phyloP scores from a whole-genome alignment of 2,113 vertebrate genomes.

The Himantopus leucocephalus region DNA sequence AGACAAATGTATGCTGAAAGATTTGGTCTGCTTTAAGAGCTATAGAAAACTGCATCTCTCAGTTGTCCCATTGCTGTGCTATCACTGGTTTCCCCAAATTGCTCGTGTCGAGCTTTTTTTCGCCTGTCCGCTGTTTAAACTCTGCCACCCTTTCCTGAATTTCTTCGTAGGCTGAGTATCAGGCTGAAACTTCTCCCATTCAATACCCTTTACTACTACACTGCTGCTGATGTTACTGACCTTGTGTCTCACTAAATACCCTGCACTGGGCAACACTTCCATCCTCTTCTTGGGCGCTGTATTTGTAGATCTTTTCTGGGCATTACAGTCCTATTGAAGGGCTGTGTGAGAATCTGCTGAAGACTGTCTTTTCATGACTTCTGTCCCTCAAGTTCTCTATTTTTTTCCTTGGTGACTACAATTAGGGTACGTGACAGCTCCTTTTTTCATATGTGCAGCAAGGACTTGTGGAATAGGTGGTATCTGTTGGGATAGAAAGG shows the following conservation, averaged over 20 bases:
- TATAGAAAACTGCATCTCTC: neutral
- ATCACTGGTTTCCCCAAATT: neutral
- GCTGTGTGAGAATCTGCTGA: neutral
- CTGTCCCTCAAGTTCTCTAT: neutral
- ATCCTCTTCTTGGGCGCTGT: neutral
- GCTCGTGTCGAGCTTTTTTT: neutral
- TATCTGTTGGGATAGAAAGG: neutral
- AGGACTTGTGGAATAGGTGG: neutral
- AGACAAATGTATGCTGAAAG: neutral
- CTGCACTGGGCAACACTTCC: neutral
- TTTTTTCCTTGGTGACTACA: neutral
- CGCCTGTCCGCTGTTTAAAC: neutral
- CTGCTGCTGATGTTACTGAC: neutral
- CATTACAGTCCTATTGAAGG: neutral
- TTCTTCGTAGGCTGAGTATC: neutral
- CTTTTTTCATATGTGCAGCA: neutral
- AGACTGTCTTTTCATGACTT: neutral
- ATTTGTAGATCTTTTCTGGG: neutral
- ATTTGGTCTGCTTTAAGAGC: neutral
- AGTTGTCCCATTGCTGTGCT: neutral
- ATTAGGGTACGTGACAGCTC: fast-evolving
- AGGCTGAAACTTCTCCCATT: neutral
- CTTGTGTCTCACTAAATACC: neutral
- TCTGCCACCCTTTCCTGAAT: neutral
- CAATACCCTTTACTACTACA: neutral